Conservation (phyloP, 2,113 vertebrate genomes). For the Spea multiplicata region DNA sequence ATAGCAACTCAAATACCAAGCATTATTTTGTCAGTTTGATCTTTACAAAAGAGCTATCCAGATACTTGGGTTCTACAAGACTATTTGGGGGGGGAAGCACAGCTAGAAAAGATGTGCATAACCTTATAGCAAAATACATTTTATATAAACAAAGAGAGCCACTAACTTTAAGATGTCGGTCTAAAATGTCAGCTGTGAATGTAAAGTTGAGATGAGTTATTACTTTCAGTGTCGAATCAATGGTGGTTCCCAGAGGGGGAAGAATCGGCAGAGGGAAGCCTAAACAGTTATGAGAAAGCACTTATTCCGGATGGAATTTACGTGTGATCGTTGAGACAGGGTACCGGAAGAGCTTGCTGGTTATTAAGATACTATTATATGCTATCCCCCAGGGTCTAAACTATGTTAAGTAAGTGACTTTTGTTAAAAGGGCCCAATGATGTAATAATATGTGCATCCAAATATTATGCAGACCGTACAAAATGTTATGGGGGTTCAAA, state of each 20-base stretch:
- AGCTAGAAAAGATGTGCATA: too few relatives aligned
- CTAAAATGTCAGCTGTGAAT: too few relatives aligned
- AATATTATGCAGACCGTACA: too few relatives aligned
- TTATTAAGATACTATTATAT: conserved; percentile 20
- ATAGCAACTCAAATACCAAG: too few relatives aligned
- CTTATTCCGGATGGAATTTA: conserved; percentile 13
- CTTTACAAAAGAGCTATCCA: too few relatives aligned
- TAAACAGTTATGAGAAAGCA: conserved; percentile 11
- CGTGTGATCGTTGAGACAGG: neutral
- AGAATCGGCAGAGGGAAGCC: conserved; percentile 4
- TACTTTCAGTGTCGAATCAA: conserved; percentile 35
- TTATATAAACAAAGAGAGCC: too few relatives aligned
- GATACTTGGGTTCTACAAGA: neutral
- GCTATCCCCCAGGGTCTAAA: conserved; percentile 7
- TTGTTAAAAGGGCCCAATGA: too few relatives aligned
- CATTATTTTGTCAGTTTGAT: neutral
- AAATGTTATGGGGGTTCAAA: too few relatives aligned
- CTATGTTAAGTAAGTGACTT: neutral
- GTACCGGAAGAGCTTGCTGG: neutral
- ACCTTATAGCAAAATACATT: too few relatives aligned
- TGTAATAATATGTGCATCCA: too few relatives aligned
- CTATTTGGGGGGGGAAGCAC: neutral
- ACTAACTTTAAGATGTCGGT: too few relatives aligned
- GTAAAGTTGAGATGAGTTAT: conserved; percentile 35
- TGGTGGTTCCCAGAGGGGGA: conserved; percentile 16